Evolutionary conservation across 2,888 invertebrate species (phyloP).

Genomic region (Allophyes oxyacanthae): DNA sequence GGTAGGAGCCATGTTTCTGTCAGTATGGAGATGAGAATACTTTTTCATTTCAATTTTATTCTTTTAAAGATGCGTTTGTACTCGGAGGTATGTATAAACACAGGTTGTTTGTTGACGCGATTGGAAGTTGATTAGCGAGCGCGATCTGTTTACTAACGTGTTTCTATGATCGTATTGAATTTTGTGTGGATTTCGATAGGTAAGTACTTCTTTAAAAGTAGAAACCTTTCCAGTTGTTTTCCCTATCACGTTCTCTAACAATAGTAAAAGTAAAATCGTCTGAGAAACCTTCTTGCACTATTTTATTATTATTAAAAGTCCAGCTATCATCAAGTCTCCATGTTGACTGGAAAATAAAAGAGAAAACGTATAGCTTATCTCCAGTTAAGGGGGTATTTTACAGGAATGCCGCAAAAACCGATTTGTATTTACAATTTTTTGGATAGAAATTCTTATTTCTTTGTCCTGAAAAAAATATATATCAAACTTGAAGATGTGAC

Average conservation of each 20-base stretch:
- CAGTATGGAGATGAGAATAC: constrained; percentile 23
- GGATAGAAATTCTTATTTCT: no score
- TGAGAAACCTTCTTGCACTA: no score
- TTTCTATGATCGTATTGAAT: constrained; percentile 26
- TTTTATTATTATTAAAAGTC: not conserved
- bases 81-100: constrained; percentile 27
- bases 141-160: constrained; percentile 31
- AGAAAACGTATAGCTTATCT: constrained; percentile 50
- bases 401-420: no score
- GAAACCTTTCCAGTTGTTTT: no score
- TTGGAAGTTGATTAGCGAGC: constrained; percentile 43
- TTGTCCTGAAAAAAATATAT: no score
- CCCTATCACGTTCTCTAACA: no score
- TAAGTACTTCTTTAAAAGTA: no score
- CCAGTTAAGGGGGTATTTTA: no score
- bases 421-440: no score
- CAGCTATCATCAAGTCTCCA: constrained; percentile 21
- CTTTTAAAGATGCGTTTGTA: not conserved
- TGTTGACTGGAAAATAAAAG: constrained; percentile 23
- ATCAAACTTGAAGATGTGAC: no score
- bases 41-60: constrained; percentile 18
- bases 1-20: constrained; percentile 18
- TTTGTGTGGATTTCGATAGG: not conserved
- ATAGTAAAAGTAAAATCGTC: no score
- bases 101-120: constrained; percentile 33